A percentile compares a stretch with the other conserved stretches of the same genome.
Conservation (phyloP, 1,140 invertebrate genomes). For the Psix sp. region DNA sequence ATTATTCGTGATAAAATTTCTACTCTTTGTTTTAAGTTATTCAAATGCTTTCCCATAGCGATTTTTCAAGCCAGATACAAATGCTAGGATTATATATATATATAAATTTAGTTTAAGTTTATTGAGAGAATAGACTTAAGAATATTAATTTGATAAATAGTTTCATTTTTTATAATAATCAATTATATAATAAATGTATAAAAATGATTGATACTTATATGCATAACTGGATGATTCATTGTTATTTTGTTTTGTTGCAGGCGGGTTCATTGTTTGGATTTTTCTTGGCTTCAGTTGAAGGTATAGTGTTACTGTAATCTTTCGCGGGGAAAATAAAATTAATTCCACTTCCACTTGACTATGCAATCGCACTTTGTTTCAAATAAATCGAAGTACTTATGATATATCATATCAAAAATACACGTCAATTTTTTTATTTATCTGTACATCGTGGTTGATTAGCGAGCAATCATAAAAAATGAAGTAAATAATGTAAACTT, state of each 20-base stretch:
- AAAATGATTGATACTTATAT: not conserved
- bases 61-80: too few species aligned
- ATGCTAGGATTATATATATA: too few species aligned
- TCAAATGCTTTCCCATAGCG: too few species aligned
- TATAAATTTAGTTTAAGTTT: too few species aligned
- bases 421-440: too few species aligned
- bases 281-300: slow-evolving; percentile 24
- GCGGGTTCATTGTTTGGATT: slow-evolving; percentile 28
- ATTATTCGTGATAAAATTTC: slow-evolving; percentile 14
- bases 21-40: not conserved
- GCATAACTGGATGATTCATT: slow-evolving; percentile 20
- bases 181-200: not conserved
- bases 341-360: not conserved
- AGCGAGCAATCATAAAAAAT: too few species aligned
- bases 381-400: too few species aligned
- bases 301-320: slow-evolving; percentile 23
- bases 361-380: not conserved
- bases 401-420: too few species aligned
- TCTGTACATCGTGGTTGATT: too few species aligned
- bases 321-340: slow-evolving; percentile 17
- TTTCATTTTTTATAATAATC: not conserved
- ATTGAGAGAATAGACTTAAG: too few species aligned
- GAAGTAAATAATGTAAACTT: too few species aligned
- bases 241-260: slow-evolving; percentile 24
- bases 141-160: too few species aligned